A percentile compares a stretch with the other conserved stretches of the same genome.
These are phyloP conservation scores for Phoxinus phoxinus DNA, from an alignment of 2,113 vertebrate genomes.

Conservation along the genomic window DNA sequence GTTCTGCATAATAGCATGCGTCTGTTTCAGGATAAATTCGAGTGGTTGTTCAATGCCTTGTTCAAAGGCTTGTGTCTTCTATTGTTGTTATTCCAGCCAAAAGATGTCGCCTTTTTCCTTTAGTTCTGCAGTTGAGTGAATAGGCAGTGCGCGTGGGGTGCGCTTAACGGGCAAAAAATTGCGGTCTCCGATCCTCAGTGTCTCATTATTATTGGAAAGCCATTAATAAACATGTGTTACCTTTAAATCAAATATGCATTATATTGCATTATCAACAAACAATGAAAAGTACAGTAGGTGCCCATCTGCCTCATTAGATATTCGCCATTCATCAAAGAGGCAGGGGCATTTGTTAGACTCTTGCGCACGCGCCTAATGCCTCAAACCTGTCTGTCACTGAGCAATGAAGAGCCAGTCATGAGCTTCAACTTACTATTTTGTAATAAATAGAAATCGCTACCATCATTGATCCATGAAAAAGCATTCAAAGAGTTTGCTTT, in stretches of 20 bases:
- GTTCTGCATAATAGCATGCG: neutral
- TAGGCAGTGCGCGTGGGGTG: conserved; percentile 8
- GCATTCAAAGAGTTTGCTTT: neutral
- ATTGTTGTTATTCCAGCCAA: conserved; percentile 53
- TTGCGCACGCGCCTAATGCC: conserved; percentile 16
- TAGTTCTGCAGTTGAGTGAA: conserved; percentile 19
- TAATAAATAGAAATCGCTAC: neutral
- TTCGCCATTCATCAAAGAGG: conserved; percentile 38
- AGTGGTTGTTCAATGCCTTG: conserved; percentile 2
- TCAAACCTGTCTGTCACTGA: conserved; percentile 59
- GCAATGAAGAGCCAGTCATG: neutral
- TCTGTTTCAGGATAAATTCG: neutral
- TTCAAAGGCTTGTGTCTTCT: neutral
- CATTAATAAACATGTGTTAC: conserved; percentile 32
- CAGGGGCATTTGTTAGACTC: conserved; percentile 9
- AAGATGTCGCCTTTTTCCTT: conserved; percentile 63
- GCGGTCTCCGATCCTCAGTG: neutral
- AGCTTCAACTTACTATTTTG: neutral
- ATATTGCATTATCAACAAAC: conserved; percentile 25
- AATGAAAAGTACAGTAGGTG: conserved; percentile 44
- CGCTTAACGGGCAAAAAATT: neutral
- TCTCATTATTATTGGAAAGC: conserved; percentile 32
- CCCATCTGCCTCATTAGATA: conserved; percentile 34
- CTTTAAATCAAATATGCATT: conserved; percentile 20
- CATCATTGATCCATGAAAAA: neutral